Conservation (phyloP, 2,113 vertebrate genomes). For the Hydrochoerus hydrochaeris region DNA sequence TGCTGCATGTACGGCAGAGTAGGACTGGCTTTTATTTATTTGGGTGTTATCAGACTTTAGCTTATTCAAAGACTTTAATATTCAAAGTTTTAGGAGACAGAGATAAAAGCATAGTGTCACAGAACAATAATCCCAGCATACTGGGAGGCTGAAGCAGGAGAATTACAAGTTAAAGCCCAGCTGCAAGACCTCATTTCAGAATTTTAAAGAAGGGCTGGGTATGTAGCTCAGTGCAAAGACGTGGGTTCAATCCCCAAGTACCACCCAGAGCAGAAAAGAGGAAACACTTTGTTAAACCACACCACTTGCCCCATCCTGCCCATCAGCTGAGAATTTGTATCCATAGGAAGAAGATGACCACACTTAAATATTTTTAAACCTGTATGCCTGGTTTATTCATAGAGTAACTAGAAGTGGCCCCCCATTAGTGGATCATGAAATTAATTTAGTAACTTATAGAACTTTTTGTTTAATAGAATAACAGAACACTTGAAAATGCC, state of each 20-base stretch:
- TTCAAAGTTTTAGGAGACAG: background rate
- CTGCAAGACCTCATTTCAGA: background rate
- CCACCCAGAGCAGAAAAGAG: background rate
- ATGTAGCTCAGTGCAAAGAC: background rate
- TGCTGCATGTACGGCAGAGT: background rate
- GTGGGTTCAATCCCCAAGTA: background rate
- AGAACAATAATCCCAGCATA: background rate
- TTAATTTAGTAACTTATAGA: background rate
- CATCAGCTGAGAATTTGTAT: background rate
- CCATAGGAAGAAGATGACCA: background rate
- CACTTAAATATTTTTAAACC: background rate
- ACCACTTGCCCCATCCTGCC: background rate
- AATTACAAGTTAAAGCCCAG: background rate
- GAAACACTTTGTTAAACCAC: background rate
- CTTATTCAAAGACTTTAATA: background rate
- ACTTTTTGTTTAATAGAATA: slow-evolving; percentile 10
- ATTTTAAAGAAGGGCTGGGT: background rate
- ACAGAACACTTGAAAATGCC: background rate
- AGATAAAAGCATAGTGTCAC: background rate
- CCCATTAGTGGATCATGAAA: background rate
- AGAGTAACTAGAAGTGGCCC: background rate
- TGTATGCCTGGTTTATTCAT: background rate
- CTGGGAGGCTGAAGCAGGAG: background rate
- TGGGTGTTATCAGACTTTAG: background rate
- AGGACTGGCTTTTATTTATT: slow-evolving; percentile 45